A percentile compares a stretch with the other conserved stretches of the same genome.
phyloP scores from a whole-genome alignment of 2,797 vertebrate genomes.

The Nyctibius grandis region DNA sequence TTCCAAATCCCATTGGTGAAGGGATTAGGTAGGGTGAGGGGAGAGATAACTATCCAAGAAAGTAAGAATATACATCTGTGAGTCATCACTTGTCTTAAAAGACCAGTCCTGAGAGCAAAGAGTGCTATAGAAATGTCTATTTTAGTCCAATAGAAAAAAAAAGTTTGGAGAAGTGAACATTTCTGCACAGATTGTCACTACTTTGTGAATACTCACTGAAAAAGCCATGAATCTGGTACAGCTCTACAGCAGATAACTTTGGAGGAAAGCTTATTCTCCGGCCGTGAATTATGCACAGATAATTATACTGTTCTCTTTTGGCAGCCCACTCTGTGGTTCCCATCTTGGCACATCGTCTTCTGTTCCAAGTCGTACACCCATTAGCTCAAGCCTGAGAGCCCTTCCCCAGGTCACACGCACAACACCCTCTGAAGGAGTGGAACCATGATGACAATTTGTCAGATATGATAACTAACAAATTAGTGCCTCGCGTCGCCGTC shows the following conservation, averaged over 20 bases:
- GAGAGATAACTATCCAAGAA: slow-evolving; percentile 35
- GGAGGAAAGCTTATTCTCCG: slow-evolving; percentile 62
- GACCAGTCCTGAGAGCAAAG: slow-evolving; percentile 62
- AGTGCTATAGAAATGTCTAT: slow-evolving; percentile 59
- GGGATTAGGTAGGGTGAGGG: slow-evolving; percentile 33
- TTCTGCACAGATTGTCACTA: slow-evolving; percentile 69
- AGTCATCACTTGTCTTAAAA: slow-evolving; percentile 55
- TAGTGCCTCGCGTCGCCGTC: slow-evolving; percentile 31
- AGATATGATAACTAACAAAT: slow-evolving; percentile 66
- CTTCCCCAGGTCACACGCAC: slow-evolving; percentile 54
- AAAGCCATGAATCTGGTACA: slow-evolving; percentile 65
- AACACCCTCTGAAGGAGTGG: slow-evolving; percentile 59
- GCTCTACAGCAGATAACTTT: slow-evolving; percentile 61
- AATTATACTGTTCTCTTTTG: slow-evolving; percentile 70
- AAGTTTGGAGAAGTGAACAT: slow-evolving; percentile 62
- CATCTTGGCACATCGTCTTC: slow-evolving; percentile 65
- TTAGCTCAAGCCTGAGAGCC: slow-evolving; percentile 61
- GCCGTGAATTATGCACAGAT: slow-evolving; percentile 69
- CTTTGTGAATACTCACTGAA: slow-evolving; percentile 61
- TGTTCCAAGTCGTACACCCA: slow-evolving; percentile 58
- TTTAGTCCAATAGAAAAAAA: slow-evolving; percentile 42
- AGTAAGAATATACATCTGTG: slow-evolving; percentile 56
- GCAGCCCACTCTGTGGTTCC: slow-evolving; percentile 68
- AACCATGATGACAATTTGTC: slow-evolving; percentile 66
- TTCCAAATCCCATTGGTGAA: background rate